phyloP scores from a whole-genome alignment of 2,888 invertebrate genomes.

The Trissolcus brochymenae region DNA sequence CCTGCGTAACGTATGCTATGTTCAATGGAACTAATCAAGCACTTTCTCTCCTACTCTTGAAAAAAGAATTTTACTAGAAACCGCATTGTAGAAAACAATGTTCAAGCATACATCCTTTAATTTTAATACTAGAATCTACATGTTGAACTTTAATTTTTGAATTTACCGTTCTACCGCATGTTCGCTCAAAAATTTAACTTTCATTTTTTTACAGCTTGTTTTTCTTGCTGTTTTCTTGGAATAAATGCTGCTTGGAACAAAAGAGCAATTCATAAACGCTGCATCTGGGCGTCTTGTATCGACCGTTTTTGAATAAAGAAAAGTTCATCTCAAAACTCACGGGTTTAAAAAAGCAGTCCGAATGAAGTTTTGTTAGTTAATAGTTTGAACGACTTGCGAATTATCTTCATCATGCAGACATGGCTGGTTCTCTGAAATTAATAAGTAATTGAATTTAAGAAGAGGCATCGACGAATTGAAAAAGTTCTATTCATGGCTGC shows the following conservation, averaged over 20 bases:
- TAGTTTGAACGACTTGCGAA: conserved; percentile 48
- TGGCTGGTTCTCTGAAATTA: conserved; percentile 42
- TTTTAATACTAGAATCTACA: too few species aligned
- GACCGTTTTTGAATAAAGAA: conserved; percentile 24
- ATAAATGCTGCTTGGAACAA: background rate
- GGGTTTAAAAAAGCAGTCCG: background rate
- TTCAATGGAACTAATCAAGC: conserved; percentile 34
- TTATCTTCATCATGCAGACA: conserved; percentile 52
- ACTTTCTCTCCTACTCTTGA: background rate
- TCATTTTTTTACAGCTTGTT: too few species aligned
- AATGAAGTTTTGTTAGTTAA: conserved; percentile 49
- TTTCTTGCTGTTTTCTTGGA: too few species aligned
- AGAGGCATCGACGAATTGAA: conserved; percentile 48
- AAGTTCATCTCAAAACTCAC: conserved; percentile 33
- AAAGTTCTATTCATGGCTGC: conserved; percentile 48
- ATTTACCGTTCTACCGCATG: too few species aligned
- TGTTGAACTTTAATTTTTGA: too few species aligned
- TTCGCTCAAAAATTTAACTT: too few species aligned
- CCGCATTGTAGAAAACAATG: too few species aligned
- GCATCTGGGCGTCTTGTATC: conserved; percentile 7
- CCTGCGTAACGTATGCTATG: conserved; percentile 17
- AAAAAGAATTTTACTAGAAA: too few species aligned
- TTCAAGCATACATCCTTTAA: too few species aligned
- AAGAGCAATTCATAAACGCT: conserved; percentile 20
- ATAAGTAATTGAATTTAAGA: conserved; percentile 49